Conservation (phyloP, 2,888 invertebrate genomes). For the Pharmacophagus antenor region DNA sequence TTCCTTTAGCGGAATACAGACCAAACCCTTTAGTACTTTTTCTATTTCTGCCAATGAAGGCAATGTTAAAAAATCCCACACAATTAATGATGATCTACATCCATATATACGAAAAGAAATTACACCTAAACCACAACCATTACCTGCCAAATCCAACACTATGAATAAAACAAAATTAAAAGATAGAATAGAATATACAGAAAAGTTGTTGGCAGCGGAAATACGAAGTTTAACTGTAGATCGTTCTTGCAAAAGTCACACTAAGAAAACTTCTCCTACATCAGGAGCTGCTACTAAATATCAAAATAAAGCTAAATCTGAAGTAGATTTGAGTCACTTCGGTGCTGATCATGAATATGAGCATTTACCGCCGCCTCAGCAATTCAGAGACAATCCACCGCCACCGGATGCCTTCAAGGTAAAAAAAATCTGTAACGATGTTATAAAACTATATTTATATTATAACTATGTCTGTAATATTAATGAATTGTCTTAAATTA, state of each 20-base stretch:
- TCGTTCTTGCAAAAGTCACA: slow-evolving; percentile 61
- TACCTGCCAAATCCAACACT: slow-evolving; percentile 50
- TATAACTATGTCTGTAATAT: neutral
- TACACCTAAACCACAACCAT: slow-evolving; percentile 48
- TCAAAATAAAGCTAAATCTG: slow-evolving; percentile 80
- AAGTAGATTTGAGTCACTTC: slow-evolving; percentile 79
- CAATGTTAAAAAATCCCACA: slow-evolving; percentile 73
- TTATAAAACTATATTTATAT: neutral
- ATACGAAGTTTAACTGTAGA: slow-evolving; percentile 70
- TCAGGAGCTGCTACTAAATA: slow-evolving; percentile 54
- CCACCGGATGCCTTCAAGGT: slow-evolving; percentile 87
- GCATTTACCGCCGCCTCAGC: slow-evolving; percentile 90
- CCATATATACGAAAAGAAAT: slow-evolving; percentile 78
- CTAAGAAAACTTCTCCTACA: slow-evolving; percentile 50
- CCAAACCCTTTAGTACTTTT: slow-evolving; percentile 58
- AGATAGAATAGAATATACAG: slow-evolving; percentile 75
- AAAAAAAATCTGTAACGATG: slow-evolving; percentile 25
- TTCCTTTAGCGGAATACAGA: slow-evolving; percentile 73
- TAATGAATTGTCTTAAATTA: slow-evolving; percentile 2
- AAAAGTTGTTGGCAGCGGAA: slow-evolving; percentile 74
- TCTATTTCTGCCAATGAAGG: slow-evolving; percentile 56
- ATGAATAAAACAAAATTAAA: slow-evolving; percentile 61
- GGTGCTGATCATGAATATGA: slow-evolving; percentile 84
- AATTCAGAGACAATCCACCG: slow-evolving; percentile 90
- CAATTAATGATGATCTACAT: slow-evolving; percentile 71